Base-by-base conservation (phyloP, 2,797 vertebrate species). In the Gymnodraco acuticeps region DNA sequence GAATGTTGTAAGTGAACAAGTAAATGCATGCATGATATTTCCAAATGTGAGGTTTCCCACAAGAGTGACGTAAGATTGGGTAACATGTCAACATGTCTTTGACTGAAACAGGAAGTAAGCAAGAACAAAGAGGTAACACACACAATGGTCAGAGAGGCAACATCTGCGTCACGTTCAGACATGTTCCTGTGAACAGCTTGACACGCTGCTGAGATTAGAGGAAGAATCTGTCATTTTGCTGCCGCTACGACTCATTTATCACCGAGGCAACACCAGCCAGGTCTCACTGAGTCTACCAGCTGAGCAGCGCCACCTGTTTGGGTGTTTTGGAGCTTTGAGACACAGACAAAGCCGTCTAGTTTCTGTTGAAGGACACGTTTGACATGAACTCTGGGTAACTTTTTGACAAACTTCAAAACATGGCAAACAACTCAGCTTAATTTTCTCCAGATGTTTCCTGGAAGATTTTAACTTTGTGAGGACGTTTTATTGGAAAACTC, bases 91-190 rank as follows among this genome's bases (percentile, higher is more conserved):
- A 72, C 59, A 13, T 48, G n/a, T 59, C 58, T 61, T 31, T 60
- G 64, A 61, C 56, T 52, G 61, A 64, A 75, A 38, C 51, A 56
- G 82, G 74, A 84, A 84, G 5, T 73, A 58, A 1, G 27, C 2
- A 33, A 51, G 20, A 76, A 61, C 42, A 55, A 48, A 3, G 1
- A 19, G 10, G 27, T 8, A n/a, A 61, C 4, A 54, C 50, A 54
- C 50, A 59, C 33, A 81, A 80, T 51, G 43, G 53, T 56, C 56
- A 53, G 53, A 41, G 10, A 47, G 52, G 54, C 60, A 43, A 70
- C 31, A 17, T 54, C 1, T 46, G 69, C 11, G n/a, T 71, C 64
- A 61, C 10, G n/a, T 76, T 45, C 63, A 55, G 31, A 71, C 54
- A 33, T 42, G 58, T 55, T 79, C 47, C 50, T 73, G 20, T 11